phyloP scores from a whole-genome alignment of 2,113 vertebrate genomes.

The Pelecanoides urinatrix region DNA sequence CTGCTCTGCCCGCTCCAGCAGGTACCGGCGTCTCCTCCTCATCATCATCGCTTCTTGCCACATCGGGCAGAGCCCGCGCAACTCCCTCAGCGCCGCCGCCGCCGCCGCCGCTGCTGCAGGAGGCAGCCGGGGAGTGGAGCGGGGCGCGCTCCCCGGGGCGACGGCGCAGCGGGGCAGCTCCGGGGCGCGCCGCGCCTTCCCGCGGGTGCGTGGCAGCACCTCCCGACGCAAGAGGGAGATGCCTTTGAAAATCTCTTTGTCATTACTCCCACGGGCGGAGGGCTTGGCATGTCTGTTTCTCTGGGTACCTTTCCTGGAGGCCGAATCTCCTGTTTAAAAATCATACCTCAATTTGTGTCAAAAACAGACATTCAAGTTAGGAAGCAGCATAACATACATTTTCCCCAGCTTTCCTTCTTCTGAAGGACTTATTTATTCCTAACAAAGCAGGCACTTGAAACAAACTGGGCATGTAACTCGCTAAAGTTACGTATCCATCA shows the following conservation, averaged over 20 bases:
- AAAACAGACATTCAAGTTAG: background rate
- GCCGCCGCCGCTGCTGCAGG: conserved; percentile 23
- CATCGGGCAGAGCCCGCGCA: conserved; percentile 68
- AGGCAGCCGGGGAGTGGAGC: conserved; percentile 36
- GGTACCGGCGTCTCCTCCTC: conserved; percentile 84
- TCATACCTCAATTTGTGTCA: background rate
- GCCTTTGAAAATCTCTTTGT: background rate
- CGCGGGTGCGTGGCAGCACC: background rate
- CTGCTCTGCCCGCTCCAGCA: conserved; percentile 77
- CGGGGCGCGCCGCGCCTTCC: background rate
- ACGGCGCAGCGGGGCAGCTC: background rate
- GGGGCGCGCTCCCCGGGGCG: background rate
- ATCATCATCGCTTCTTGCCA: conserved; percentile 88
- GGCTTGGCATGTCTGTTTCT: background rate
- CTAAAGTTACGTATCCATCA: background rate
- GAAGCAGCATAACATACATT: fast-evolving
- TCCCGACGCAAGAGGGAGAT: background rate
- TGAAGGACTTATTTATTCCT: background rate
- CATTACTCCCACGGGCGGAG: background rate
- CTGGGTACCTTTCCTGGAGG: background rate
- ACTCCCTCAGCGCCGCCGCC: conserved; percentile 7
- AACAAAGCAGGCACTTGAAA: background rate
- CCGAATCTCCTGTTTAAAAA: background rate
- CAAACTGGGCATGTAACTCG: background rate
- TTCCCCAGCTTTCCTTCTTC: background rate